phyloP scores from a whole-genome alignment of 2,888 invertebrate species.

The Rhabditoides inermis region DNA sequence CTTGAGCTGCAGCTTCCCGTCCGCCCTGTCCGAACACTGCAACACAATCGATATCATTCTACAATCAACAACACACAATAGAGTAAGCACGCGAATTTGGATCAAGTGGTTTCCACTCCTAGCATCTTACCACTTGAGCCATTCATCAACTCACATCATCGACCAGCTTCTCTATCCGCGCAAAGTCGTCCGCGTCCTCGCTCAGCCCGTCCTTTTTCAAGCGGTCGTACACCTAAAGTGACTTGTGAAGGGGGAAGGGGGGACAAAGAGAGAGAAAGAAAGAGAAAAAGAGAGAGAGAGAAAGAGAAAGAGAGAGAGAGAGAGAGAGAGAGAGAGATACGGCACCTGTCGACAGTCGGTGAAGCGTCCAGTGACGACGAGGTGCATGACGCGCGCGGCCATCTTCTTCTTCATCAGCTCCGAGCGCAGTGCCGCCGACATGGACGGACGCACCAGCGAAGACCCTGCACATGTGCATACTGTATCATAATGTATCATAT shows the following conservation, averaged over 20 bases:
- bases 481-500: no score
- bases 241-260: neutral
- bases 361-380: conserved; percentile 29
- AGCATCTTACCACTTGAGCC: no score
- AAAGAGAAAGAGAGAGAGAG: no score
- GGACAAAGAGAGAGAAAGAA: neutral
- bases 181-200: conserved; percentile 14
- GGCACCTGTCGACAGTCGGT: conserved; percentile 18
- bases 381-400: conserved; percentile 28
- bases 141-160: conserved; percentile 13
- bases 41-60: no score
- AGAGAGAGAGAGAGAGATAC: neutral
- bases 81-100: no score
- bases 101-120: no score
- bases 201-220: conserved; percentile 23
- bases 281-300: neutral
- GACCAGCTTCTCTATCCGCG: conserved; percentile 13
- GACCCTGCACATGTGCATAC: no score
- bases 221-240: conserved; percentile 15
- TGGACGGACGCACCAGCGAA: no score
- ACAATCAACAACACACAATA: no score
- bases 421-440: conserved; percentile 15
- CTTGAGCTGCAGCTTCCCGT: conserved; percentile 7
- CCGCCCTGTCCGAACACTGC: no score
- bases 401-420: conserved; percentile 27